phyloP scores from a whole-genome alignment of 2,797 vertebrate genomes.

The Thaleichthys pacificus region DNA sequence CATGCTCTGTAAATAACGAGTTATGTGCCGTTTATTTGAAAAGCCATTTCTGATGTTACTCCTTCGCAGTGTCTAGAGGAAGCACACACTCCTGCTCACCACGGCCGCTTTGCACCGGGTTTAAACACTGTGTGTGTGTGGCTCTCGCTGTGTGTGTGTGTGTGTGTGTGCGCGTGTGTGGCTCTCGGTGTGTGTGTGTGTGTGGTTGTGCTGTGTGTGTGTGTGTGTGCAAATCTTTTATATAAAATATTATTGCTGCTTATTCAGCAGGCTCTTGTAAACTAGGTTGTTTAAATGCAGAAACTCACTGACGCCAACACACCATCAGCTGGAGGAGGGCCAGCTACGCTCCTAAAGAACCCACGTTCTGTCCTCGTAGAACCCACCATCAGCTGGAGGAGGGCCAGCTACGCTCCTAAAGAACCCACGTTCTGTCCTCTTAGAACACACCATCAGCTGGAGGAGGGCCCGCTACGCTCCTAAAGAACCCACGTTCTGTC shows the following conservation, averaged over 20 bases:
- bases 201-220: background rate
- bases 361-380: too few relatives aligned
- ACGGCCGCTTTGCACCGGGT: constrained; percentile 47
- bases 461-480: too few relatives aligned
- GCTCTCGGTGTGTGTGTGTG: constrained; percentile 5
- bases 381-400: too few relatives aligned
- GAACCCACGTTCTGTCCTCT: too few relatives aligned
- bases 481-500: too few relatives aligned
- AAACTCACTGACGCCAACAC: background rate
- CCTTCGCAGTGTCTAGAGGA: constrained; percentile 29
- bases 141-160: background rate
- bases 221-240: background rate
- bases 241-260: constrained; percentile 1
- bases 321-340: too few relatives aligned
- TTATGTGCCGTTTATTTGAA: constrained; percentile 68
- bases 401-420: too few relatives aligned
- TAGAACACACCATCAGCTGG: too few relatives aligned
- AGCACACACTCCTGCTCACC: constrained; percentile 46
- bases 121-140: constrained; percentile 17
- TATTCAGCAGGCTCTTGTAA: background rate
- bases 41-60: constrained; percentile 57
- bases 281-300: background rate
- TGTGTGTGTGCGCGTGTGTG: constrained; percentile 14
- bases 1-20: constrained; percentile 41
- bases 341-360: too few relatives aligned